These are phyloP conservation scores for Pedetes capensis DNA, from an alignment of 2,113 vertebrate genomes.

Conservation along the genomic window DNA sequence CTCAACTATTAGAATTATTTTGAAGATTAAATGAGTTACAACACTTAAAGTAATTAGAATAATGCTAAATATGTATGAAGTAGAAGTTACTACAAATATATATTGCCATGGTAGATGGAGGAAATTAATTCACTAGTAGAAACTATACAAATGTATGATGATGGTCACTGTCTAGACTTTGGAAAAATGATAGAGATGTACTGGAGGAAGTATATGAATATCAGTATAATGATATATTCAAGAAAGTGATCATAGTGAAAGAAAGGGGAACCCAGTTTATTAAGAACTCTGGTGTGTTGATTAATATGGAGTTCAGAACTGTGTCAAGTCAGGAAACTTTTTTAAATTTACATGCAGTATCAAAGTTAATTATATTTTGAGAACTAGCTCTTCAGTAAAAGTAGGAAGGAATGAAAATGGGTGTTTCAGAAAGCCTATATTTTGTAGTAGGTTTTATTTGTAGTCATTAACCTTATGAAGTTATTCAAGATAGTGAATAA, in stretches of 20 bases:
- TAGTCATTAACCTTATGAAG: background rate
- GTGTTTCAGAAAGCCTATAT: background rate
- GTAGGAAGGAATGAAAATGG: background rate
- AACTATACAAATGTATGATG: background rate
- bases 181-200: background rate
- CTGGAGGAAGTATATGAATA: background rate
- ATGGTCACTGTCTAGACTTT: background rate
- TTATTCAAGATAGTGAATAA: background rate
- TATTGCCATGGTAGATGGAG: background rate
- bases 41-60: background rate
- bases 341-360: background rate
- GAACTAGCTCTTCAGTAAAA: background rate
- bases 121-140: background rate
- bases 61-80: background rate
- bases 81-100: background rate
- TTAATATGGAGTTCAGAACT: background rate
- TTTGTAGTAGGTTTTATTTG: background rate
- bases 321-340: background rate
- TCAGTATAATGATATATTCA: background rate
- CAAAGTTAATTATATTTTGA: background rate
- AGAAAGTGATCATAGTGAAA: background rate
- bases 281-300: background rate
- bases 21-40: background rate
- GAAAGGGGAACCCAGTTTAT: background rate
- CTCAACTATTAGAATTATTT: background rate